Evolutionary conservation across 2,113 vertebrate species (phyloP).

Genomic region (Leucosticte australis): DNA sequence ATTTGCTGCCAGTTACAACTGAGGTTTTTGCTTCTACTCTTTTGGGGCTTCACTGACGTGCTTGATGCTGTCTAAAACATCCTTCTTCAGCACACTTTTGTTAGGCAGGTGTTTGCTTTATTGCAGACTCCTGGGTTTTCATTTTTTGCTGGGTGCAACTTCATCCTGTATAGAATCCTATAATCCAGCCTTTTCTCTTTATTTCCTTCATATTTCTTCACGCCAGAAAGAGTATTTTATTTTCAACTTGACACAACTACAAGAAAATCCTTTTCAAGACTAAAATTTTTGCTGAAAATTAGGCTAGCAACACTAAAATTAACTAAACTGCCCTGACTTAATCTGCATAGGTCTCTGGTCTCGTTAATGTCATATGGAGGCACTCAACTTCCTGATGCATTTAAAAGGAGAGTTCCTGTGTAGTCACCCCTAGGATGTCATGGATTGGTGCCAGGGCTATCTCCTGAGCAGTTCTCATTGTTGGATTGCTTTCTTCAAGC

Average conservation of each 20-base stretch:
- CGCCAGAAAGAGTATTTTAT: not conserved
- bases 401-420: not conserved
- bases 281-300: not conserved
- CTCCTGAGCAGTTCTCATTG: not conserved
- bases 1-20: conserved; percentile 63
- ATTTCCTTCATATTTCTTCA: not conserved
- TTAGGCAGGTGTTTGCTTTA: conserved; percentile 23
- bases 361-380: not conserved
- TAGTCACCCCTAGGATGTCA: not conserved
- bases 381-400: not conserved
- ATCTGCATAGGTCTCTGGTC: not conserved
- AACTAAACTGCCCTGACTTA: not conserved
- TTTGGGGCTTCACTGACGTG: conserved; percentile 23
- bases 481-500: not conserved
- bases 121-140: not conserved
- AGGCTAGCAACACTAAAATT: not conserved
- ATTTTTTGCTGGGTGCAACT: not conserved
- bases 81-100: not conserved
- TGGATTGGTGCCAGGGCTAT: not conserved
- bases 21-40: conserved; percentile 44
- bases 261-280: not conserved
- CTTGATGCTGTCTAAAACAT: not conserved
- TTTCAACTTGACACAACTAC: not conserved
- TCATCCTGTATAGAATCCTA: not conserved
- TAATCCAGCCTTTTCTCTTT: not conserved